A percentile compares a stretch with the other conserved stretches of the same genome.
Conservation (phyloP, 1,140 invertebrate genomes). For the Eueides isabella region DNA sequence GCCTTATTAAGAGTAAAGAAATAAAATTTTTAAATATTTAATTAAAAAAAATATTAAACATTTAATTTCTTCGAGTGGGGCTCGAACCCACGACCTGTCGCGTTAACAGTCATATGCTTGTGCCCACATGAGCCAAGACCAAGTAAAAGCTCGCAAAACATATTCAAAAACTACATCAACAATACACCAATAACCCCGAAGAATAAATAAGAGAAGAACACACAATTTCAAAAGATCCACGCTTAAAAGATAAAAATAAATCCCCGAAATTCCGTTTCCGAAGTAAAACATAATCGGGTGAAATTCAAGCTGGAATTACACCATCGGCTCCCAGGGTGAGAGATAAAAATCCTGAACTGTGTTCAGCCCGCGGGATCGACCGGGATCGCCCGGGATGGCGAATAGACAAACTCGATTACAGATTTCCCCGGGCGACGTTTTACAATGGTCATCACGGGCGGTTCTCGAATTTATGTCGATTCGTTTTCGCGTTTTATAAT, state of each 20-base stretch:
- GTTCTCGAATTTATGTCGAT: constrained; percentile 41
- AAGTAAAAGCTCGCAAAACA: neutral
- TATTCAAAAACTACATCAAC: neutral
- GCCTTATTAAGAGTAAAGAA: too few species aligned
- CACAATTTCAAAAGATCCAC: constrained; percentile 4
- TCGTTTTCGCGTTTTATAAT: constrained; percentile 12
- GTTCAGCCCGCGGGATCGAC: constrained; percentile 41
- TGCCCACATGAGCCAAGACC: too few species aligned
- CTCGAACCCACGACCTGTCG: too few species aligned
- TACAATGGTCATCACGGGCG: constrained; percentile 47
- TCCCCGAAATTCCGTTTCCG: constrained; percentile 17
- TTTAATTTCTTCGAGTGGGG: too few species aligned
- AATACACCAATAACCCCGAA: neutral
- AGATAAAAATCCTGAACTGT: constrained; percentile 54
- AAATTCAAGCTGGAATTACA: constrained; percentile 41
- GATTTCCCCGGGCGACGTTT: constrained; percentile 61
- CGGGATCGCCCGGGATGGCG: constrained; percentile 45
- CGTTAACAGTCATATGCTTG: too few species aligned
- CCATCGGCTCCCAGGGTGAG: constrained; percentile 43
- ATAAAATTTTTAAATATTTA: too few species aligned
- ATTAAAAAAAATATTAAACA: too few species aligned
- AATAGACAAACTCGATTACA: constrained; percentile 68
- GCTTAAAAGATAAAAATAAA: constrained; percentile 24
- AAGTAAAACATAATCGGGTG: constrained; percentile 35
- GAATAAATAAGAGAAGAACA: neutral